Evolutionary conservation across 2,888 invertebrate genomes (phyloP).

Genomic region (Agrilus biguttatus): DNA sequence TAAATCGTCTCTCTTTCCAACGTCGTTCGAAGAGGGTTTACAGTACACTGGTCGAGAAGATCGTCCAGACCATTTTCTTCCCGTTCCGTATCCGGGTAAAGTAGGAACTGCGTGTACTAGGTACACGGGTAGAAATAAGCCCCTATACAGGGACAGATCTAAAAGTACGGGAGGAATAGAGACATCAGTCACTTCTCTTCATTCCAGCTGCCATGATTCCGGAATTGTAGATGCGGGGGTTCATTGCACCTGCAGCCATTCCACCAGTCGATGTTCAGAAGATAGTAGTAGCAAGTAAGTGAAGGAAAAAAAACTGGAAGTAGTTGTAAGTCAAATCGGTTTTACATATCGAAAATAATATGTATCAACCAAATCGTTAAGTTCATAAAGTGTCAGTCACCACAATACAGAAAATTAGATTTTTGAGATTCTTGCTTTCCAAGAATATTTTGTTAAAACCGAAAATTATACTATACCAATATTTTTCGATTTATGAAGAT

Average conservation of each 20-base stretch:
- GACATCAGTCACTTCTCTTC: slow-evolving; percentile 64
- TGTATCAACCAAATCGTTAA: too few species aligned
- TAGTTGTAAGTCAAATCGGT: too few species aligned
- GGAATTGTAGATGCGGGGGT: slow-evolving; percentile 47
- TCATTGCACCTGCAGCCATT: slow-evolving; percentile 51
- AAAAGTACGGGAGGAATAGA: slow-evolving; percentile 37
- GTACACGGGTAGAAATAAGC: slow-evolving; percentile 13
- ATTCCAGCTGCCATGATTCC: slow-evolving; percentile 72
- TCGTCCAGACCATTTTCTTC: slow-evolving; percentile 25
- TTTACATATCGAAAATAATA: too few species aligned
- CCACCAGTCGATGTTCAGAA: slow-evolving; percentile 49
- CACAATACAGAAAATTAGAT: too few species aligned
- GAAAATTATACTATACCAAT: too few species aligned
- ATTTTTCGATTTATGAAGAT: too few species aligned
- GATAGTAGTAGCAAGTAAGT: slow-evolving; percentile 58
- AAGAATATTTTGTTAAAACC: too few species aligned
- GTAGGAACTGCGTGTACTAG: slow-evolving; percentile 24
- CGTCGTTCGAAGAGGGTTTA: slow-evolving; percentile 30
- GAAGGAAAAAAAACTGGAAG: slow-evolving; percentile 1
- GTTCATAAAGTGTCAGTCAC: too few species aligned
- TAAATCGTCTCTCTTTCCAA: slow-evolving; percentile 31
- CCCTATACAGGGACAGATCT: slow-evolving; percentile 19
- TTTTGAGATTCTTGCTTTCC: too few species aligned
- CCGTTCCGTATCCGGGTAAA: slow-evolving; percentile 14
- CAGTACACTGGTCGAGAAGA: slow-evolving; percentile 28